Base-by-base conservation (phyloP, 2,888 invertebrate species). In the Rotaria socialis region DNA sequence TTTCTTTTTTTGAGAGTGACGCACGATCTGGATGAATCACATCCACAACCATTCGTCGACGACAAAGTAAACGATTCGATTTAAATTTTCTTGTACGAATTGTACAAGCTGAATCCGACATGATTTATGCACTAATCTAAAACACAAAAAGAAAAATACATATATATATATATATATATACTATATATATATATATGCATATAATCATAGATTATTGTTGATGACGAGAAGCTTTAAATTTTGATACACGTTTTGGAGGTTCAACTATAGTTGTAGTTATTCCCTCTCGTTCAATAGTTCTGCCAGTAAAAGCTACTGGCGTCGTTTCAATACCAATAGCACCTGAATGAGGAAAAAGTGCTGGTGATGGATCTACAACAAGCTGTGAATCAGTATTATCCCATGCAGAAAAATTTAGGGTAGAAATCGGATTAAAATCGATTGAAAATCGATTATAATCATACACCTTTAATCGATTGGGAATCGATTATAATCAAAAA, bases 1-100 rank as follows among this genome's bases (percentile, higher is more conserved):
- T 94, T 91, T 98, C 98, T 85, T 95, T 95, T 92, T 99, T 99
- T 91, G 96, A 95, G 88, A 99, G 96, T 85, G 97, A 96, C 11
- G 97, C 94, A 90, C 96, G 94, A 88, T 96, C 96, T 86, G 98
- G 97, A 91, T 99, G 99, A 88, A 97, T 93, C 85, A 99, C 96
- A 94, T 99, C 99, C 43, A 94, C 94, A 87, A 94, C 97, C 99
- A 99, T 99, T 94, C 99, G 99, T 93, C 96, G 97, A 90, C 99
- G 94, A 93, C 95, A 95, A 92, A 99, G 94, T 93, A 99, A 94
- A 92, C 97, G 95, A 94, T 99, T 99, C 93, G 96, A 97, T 96
- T 98, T 96, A 92, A 97, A 98, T 93, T 98, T 98, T 90, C 98
- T 94, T 88, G 98, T 98, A 91, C 97, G 94, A 92, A 99, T 95